Base-by-base conservation (phyloP, 2,888 invertebrate species). In the Cylloceria caligata region DNA sequence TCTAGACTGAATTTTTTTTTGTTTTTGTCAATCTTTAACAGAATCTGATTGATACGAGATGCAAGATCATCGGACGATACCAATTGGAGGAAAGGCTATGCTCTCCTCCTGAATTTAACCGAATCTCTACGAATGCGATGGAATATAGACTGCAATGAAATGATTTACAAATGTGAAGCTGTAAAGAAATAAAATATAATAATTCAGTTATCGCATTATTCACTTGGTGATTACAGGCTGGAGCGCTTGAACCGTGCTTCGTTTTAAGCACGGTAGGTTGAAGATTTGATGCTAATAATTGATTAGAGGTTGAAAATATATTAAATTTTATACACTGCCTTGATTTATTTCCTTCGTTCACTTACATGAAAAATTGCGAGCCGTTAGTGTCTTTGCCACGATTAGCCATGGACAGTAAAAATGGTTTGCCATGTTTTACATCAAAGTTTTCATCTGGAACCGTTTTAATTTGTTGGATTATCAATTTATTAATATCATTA, bases 341-440 rank as follows among this genome's bases (percentile, higher is more conserved):
- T 73, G 13, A 7, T 1, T 42, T 52, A 16, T 67, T 52, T 67
- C n/a, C 3, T 52, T 2, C n/a, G 5, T 62, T 88, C 90, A 96
- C 98, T 98, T 95, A 99, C 98, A 99, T 97, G 93, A 99, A 99
- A 94, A 99, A 99, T 93, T 99, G 99, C 2, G 99, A 99, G 80
- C 99, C 99, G 93, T 99, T 99, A 49, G 99, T 99, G 91, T 99
- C 97, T 93, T 97, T 97, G 85, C 99, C 99, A 89, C 98, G 95
- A 94, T 99, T 99, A 16, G 99, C 99, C 99, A 99, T 99, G 49
- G 99, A 99, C 78, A 99, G 94, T 86, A 99, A 94, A 92, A 96
- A 98, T 16, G 98, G 97, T 87, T 95, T 95, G 88, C 97, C 97
- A 94, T 99, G 99, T 92, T 97, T 96, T 73, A 97, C 90, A 27